Evolutionary conservation across 2,888 invertebrate genomes (phyloP), one percentile per base, ranked within the genome.

Genomic region (Cheilosia variabilis): DNA sequence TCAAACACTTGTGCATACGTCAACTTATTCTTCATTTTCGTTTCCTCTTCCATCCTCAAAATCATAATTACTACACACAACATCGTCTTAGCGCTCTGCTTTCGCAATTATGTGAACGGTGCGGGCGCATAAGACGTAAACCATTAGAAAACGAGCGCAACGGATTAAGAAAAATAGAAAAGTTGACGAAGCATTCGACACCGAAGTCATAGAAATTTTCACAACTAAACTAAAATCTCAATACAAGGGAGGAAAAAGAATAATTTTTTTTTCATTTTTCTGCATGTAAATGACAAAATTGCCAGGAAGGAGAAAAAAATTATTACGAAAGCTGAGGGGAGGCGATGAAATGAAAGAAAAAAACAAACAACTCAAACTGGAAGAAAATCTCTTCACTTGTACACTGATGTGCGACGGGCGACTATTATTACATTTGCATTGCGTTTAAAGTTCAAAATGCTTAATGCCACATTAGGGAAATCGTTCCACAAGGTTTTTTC

Each of bases 151-250:
- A 31, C 37, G 27, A 53, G 52, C 65, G 76, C 68, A 84, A 62
- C 47, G 75, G 69, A 79, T 75, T 69, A 76, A 22, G 55, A 66
- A 71, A 43, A 65, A 31, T 24, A 53, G 3, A 13, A 6, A 57
- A 73, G 34, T 65, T 66, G 50, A 68, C 73, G 78, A 78, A 84
- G 65, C 80, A 84, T 84, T 84, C 75, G 84, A 84, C 79, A 84
- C 84, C 79, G 69, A 84, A 84, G 84, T 80, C 84, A 24, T 84
- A 84, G 71, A 84, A 80, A 75, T 57, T 47, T 75, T 75, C 60
- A 13, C 68, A 72, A 78, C 72, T 53, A 47, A 69, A 76, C 55
- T 47, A 22, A 45, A 55, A 50, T 31, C 9, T 6, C 27, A 27
- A 6, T 22, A 5, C 1, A 27, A 6, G 27, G 27, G 6, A 5